These are phyloP conservation scores for Incurvaria masculella DNA, from an alignment of 2,888 invertebrate genomes.

Conservation along the genomic window DNA sequence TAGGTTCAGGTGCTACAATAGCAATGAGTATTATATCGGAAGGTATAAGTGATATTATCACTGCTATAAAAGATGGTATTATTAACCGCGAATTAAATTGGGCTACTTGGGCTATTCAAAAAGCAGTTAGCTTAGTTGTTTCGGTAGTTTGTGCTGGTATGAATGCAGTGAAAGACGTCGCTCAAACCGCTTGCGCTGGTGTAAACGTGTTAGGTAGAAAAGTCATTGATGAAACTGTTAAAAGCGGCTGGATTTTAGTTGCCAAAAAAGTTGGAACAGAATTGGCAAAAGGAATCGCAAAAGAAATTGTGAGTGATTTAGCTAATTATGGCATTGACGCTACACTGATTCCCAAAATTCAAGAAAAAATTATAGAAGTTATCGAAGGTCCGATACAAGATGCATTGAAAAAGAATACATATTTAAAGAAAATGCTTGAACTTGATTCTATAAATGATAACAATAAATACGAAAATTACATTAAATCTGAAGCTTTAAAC, in stretches of 20 bases:
- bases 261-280: constrained; percentile 11
- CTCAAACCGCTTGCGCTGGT: constrained; percentile 9
- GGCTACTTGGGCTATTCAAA: constrained; percentile 13
- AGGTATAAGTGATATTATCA: constrained; percentile 13
- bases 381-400: constrained; percentile 9
- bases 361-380: constrained; percentile 10
- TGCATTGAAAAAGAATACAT: constrained; percentile 6
- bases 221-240: constrained; percentile 7
- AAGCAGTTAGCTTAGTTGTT: constrained; percentile 11
- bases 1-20: constrained; percentile 9
- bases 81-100: constrained; percentile 13
- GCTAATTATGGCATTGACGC: constrained; percentile 11
- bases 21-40: constrained; percentile 11
- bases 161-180: constrained; percentile 13
- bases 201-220: constrained; percentile 9
- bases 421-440: constrained; percentile 9
- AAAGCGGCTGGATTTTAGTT: constrained; percentile 9
- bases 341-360: constrained; percentile 9
- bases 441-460: constrained; percentile 9
- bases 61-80: constrained; percentile 13
- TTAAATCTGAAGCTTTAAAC: constrained; percentile 1
- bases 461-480: constrained; percentile 9
- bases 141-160: constrained; percentile 10
- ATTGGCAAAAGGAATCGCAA: constrained; percentile 12
- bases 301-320: constrained; percentile 11